Evolutionary conservation across 2,113 vertebrate species (phyloP), one percentile per base, ranked within the genome.

Genomic region (Calyptommatus sinebrachiatus): DNA sequence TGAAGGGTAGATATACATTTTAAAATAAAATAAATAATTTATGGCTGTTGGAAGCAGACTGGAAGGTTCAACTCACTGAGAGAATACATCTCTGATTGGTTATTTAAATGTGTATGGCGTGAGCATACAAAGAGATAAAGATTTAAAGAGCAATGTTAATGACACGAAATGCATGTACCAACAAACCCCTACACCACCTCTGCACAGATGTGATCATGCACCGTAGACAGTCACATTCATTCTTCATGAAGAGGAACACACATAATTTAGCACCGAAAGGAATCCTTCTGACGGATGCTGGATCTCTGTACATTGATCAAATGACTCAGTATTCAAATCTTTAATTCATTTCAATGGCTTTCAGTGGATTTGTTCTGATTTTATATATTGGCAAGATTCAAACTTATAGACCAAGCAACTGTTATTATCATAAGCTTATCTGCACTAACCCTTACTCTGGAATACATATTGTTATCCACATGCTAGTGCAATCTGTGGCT

Each of bases 131-230:
- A 28, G 62, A 57, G 75, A 81, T 71, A 84, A 83, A 71, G 69
- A 79, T 76, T 80, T 10, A 80, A 79, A 77, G 85, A 67, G 75
- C 72, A 78, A 81, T 82, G 78, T 80, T n/a, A 84, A 87, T 81
- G 78, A 31, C 82, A 67, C 12, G 24, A 2, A 1, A 24, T 73
- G 81, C 88, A 29, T 79, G 88, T 84, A 82, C 65, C 76, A 53
- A 80, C 84, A 84, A 66, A 0, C 29, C 41, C 79, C 76, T 0
- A 0, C 62, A 9, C 72, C 28, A 79, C 83, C 80, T 79, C 76
- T 35, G 79, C 84, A 77, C 18, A 16, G 78, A 67, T 71, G 67
- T 21, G 46, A 46, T 72, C 28, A 10, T 77, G 85, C 69, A 66
- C 62, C 53, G 79, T 10, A 60, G 45, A 61, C 75, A 62, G 35